Conservation (phyloP, 35 echinoderm and acorn worm genomes). For the Lytechinus pictus region DNA sequence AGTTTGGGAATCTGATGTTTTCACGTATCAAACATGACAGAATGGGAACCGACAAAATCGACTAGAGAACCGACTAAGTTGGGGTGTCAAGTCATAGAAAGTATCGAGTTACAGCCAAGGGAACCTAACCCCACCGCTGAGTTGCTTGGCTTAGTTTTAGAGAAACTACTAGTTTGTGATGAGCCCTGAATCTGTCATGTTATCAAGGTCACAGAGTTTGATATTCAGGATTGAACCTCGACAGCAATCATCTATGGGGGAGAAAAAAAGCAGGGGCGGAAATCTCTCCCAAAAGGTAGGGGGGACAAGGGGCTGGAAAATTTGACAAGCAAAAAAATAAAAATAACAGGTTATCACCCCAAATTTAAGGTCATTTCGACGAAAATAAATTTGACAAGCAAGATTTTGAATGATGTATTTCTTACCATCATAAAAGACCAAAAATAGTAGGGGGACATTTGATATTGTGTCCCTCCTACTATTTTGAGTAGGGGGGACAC, state of each 20-base stretch:
- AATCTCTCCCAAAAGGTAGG: no score
- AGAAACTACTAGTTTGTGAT: slow-evolving; percentile 2
- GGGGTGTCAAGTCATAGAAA: background rate
- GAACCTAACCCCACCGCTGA: background rate
- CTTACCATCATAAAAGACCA: no score
- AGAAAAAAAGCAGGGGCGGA: no score
- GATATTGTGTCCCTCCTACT: no score
- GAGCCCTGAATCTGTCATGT: slow-evolving; percentile 8
- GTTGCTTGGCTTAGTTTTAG: slow-evolving; percentile 1
- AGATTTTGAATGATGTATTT: no score
- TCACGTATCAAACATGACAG: background rate
- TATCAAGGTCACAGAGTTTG: background rate
- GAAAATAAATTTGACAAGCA: no score
- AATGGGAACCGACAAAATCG: background rate
- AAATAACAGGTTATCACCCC: no score
- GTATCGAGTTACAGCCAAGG: background rate
- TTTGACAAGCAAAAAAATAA: no score
- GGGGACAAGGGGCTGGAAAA: no score
- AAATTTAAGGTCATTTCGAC: no score
- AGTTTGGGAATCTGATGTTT: background rate
- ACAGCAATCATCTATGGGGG: background rate
- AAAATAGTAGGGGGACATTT: no score
- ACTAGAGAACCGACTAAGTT: background rate
- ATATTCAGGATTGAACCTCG: background rate
- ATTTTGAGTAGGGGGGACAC: no score